These are phyloP conservation scores for Clarias magur DNA, from an alignment of 2,113 vertebrate species.

Conservation along the genomic window DNA sequence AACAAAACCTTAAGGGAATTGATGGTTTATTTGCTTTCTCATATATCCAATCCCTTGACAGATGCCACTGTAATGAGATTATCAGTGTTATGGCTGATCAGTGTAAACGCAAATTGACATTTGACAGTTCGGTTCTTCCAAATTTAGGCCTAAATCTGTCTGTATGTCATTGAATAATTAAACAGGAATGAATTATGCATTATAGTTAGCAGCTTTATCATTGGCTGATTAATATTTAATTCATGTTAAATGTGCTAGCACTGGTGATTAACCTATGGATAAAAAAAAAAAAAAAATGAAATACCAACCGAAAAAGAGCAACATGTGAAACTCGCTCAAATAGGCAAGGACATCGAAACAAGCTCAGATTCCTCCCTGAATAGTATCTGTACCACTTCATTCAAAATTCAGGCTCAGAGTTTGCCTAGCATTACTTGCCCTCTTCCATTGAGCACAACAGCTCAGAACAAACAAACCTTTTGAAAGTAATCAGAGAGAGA, in stretches of 20 bases:
- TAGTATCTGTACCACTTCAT: slow-evolving; percentile 4
- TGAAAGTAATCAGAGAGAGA: slow-evolving; percentile 6
- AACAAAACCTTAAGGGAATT: too few species aligned
- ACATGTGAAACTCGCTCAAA: not conserved
- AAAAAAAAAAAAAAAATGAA: slow-evolving; percentile 9
- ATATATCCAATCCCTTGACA: too few species aligned
- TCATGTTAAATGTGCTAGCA: not conserved
- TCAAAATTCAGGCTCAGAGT: slow-evolving; percentile 23
- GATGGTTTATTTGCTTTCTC: too few species aligned
- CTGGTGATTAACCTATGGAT: not conserved
- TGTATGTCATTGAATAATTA: not conserved
- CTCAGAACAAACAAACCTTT: slow-evolving; percentile 38
- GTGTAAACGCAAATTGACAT: too few species aligned
- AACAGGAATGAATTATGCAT: not conserved
- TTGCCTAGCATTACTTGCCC: slow-evolving; percentile 18
- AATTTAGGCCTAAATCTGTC: not conserved
- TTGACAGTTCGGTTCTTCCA: not conserved
- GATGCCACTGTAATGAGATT: too few species aligned
- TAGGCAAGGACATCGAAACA: not conserved
- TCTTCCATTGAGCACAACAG: slow-evolving; percentile 15
- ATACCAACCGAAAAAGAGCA: not conserved
- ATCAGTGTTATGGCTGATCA: too few species aligned
- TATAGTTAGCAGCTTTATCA: not conserved
- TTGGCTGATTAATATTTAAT: slow-evolving; percentile 1
- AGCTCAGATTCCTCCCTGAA: slow-evolving; percentile 16